A percentile compares a stretch with the other conserved stretches of the same genome.
Conservation (phyloP, 2,113 vertebrate genomes). For the Cyanistes caeruleus region DNA sequence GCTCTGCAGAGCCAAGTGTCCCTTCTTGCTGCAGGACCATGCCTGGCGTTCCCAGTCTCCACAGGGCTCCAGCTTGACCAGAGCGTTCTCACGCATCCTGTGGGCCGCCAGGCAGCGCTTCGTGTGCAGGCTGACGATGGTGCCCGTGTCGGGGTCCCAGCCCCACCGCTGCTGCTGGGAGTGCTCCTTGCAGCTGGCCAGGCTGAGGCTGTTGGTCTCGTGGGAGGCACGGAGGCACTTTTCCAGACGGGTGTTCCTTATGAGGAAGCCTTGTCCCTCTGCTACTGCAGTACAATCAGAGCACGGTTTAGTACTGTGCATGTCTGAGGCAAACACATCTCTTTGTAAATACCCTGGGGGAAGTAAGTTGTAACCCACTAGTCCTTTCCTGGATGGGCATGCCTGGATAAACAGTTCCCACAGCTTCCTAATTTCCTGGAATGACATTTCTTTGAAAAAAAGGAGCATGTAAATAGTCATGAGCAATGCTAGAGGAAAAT, state of each 20-base stretch:
- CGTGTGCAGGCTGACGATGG: conserved; percentile 67
- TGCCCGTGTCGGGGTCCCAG: conserved; percentile 65
- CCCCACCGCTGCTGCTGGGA: conserved; percentile 75
- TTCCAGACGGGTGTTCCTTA: conserved; percentile 79
- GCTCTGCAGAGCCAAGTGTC: conserved; percentile 78
- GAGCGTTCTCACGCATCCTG: conserved; percentile 33
- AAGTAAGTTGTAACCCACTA: background rate
- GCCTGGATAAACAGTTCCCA: background rate
- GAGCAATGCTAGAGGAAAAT: background rate
- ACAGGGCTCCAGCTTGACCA: conserved; percentile 76
- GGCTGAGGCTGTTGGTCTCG: conserved; percentile 23
- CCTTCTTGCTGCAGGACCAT: conserved; percentile 85
- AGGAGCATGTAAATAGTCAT: background rate
- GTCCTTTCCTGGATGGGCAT: background rate
- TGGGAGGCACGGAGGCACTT: conserved; percentile 74
- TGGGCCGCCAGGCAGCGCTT: conserved; percentile 77
- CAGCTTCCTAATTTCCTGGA: background rate
- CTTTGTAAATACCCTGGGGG: background rate
- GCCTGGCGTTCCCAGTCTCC: conserved; percentile 63
- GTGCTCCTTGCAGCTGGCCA: conserved; percentile 66
- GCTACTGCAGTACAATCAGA: conserved; percentile 45
- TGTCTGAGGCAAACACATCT: background rate
- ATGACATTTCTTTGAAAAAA: background rate
- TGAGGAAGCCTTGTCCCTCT: conserved; percentile 73
- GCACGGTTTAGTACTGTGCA: background rate